Base-by-base conservation (phyloP, 2,888 invertebrate species). In the Ophion obscuratus region DNA sequence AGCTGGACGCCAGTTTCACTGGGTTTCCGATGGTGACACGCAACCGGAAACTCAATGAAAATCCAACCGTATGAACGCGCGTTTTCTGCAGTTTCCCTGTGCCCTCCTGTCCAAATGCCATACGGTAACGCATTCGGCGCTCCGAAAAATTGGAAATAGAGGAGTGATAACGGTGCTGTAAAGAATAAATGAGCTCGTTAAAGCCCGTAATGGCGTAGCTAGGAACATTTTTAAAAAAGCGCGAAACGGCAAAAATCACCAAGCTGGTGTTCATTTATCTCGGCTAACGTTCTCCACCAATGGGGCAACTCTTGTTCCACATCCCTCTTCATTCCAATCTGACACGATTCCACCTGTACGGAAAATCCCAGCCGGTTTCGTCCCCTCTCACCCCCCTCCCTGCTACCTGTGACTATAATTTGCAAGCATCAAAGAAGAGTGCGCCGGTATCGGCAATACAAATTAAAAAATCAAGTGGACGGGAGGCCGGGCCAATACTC, bases 341-440 rank as follows among this genome's bases (percentile, higher is more conserved):
- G 66, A 75, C 64, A 66, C 67, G 74, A 77, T 82, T 79, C 67
- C 87, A 87, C 86, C 87, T 88, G 85, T 86, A 77, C 74, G 6
- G 68, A 78, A 79, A 85, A 78, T 85, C 59, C 85, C 64, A 20
- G 64, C 27, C 57, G 78, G 74, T 70, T 62, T 57, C 24, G 31
- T 64, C 40, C 27, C 27, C 53, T 57, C 77, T 24, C 75, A 71
- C 70, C 62, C 53, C 47, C 14, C 70, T 27, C 47, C 17, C 27
- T 14, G 6, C 68, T 47, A 9, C 68, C 17, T n/a, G 27, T 1
- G 17, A n/a, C 53, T 7, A 10, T 24, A 2, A 27, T 14, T 62
- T 10, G 47, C n/a, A 24, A 24, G 24, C 24, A 24, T 24, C 24
- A 24, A 1, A 24, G 7, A 7, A 40, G 9, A 5, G 40, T 40